Base-by-base conservation (phyloP, 2,797 vertebrate genomes). In the Notolabrus celidotus region DNA sequence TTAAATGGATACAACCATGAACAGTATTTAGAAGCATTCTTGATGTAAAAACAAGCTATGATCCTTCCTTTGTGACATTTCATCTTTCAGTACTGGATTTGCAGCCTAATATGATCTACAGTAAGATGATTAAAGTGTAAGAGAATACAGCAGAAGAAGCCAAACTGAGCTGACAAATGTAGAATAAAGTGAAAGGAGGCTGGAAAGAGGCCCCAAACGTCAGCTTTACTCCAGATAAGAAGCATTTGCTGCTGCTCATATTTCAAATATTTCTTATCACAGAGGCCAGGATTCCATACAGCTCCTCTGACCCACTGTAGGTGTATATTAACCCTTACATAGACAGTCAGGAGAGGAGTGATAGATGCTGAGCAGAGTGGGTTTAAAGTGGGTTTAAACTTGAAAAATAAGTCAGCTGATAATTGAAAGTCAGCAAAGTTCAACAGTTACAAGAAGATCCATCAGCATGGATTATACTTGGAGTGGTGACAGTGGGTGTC, bases 351-450 rank as follows among this genome's bases (percentile, higher is more conserved):
- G 3, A 11, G 3, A 31, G 9, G 6, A 1, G 50, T 6, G 62
- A 67, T 59, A 11, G 38, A 71, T 39, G 52, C 27, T 33, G 76
- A 71, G 68, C 62, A 79, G 46, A 29, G 60, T 38, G 47, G 25
- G n/a, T n/a, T n/a, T n/a, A n/a, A n/a, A n/a, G n/a, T n/a, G n/a
- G n/a, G n/a, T n/a, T n/a, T n/a, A n/a, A n/a, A n/a, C n/a, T n/a
- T n/a, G n/a, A n/a, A n/a, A n/a, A n/a, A n/a, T n/a, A n/a, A n/a
- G n/a, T n/a, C n/a, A n/a, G n/a, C n/a, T n/a, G n/a, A n/a, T n/a
- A n/a, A n/a, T n/a, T 51, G 49, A 4, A 31, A 11, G 10, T 50
- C 8, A 17, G 7, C 23, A 17, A 27, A 49, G 45, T 47, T 29
- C 31, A 15, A 31, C 27, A 31, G 17, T 29, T 9, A 31, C 25